Conservation (phyloP, 2,113 vertebrate species). For the Phaetusa simplex region DNA sequence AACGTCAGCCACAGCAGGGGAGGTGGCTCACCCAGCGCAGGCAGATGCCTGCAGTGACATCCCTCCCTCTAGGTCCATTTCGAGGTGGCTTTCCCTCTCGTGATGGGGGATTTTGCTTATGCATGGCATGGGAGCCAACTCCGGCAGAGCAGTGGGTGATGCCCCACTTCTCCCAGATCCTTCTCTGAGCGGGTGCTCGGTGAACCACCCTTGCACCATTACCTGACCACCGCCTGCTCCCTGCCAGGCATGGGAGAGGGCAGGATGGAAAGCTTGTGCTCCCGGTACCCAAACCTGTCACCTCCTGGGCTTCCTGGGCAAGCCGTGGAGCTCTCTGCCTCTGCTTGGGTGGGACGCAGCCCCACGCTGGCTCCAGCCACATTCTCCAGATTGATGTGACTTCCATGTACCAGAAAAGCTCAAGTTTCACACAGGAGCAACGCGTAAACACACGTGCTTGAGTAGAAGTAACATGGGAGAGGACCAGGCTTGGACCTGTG, state of each 20-base stretch:
- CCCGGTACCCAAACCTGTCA: neutral
- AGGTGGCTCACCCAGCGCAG: neutral
- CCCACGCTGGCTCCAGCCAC: neutral
- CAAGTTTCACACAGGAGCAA: neutral
- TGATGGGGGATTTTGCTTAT: neutral
- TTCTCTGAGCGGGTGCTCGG: neutral
- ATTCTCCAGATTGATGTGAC: neutral
- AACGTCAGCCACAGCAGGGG: neutral
- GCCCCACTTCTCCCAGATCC: neutral
- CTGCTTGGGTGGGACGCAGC: neutral
- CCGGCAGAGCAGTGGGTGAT: neutral
- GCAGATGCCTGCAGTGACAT: neutral
- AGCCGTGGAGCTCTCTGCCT: neutral
- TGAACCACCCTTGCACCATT: neutral
- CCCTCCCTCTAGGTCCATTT: neutral
- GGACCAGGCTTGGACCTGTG: neutral
- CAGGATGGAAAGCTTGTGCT: neutral
- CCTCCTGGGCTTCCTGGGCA: neutral
- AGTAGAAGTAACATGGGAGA: neutral
- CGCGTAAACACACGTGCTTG: fast-evolving
- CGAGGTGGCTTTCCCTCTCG: neutral
- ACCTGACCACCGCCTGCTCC: neutral
- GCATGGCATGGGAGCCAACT: neutral
- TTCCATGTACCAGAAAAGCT: neutral
- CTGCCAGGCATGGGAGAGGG: neutral